These are phyloP conservation scores for Siniperca chuatsi DNA, from an alignment of 2,113 vertebrate genomes.

Conservation along the genomic window DNA sequence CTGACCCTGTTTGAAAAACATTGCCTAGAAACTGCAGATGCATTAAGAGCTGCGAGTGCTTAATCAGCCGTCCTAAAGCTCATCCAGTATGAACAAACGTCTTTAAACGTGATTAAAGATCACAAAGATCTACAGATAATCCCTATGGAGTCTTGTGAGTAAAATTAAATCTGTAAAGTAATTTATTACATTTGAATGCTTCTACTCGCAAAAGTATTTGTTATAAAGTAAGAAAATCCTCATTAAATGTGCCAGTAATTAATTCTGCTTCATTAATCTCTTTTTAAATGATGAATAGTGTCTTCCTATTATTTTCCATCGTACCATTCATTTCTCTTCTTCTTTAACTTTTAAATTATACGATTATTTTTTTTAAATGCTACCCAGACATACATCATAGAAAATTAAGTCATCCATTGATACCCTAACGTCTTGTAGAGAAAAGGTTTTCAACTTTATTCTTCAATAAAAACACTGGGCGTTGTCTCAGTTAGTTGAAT, in stretches of 20 bases:
- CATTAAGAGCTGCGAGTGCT: constrained; percentile 60
- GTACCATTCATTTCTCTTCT: not conserved
- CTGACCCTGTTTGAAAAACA: constrained; percentile 64
- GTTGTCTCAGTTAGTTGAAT: not conserved
- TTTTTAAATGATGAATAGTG: constrained; percentile 16
- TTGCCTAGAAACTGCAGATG: constrained; percentile 40
- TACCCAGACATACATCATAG: not conserved
- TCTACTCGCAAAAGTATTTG: not conserved
- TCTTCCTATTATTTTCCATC: not conserved
- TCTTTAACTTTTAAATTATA: constrained; percentile 1
- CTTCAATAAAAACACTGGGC: not conserved
- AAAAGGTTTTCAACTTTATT: not conserved
- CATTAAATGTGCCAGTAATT: not conserved
- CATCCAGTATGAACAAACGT: constrained; percentile 8
- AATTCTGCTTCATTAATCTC: not conserved
- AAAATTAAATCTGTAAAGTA: not conserved
- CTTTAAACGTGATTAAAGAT: constrained; percentile 17
- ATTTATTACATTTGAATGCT: not conserved
- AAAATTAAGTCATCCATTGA: not conserved
- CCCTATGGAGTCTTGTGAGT: not conserved
- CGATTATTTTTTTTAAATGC: not conserved
- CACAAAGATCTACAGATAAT: not conserved
- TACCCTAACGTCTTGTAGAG: not conserved
- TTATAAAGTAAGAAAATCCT: not conserved
- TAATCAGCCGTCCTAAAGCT: constrained; percentile 49